Conservation (phyloP, 2,888 invertebrate genomes). For the Parasteatoda lunata region DNA sequence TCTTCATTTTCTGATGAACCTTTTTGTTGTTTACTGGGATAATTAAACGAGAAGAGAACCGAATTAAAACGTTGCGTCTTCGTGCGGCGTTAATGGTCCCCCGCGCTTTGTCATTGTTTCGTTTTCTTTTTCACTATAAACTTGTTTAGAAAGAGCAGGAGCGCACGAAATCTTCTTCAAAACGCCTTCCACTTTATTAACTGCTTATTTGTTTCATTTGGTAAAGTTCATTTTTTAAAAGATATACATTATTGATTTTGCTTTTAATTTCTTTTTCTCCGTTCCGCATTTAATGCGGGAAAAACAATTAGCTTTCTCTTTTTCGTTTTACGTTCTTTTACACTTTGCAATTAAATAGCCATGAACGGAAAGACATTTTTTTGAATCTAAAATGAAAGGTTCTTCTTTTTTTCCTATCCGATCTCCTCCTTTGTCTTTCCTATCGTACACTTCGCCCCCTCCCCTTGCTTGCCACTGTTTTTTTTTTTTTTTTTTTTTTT, state of each 20-base stretch:
- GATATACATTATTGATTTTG: conserved; percentile 66
- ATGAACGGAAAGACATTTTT: conserved; percentile 67
- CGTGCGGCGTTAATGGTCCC: conserved; percentile 35
- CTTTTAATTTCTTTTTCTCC: conserved; percentile 56
- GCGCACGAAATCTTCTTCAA: background rate
- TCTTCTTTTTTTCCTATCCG: conserved; percentile 18
- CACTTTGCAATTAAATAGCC: conserved; percentile 65
- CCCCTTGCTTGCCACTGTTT: background rate
- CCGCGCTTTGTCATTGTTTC: conserved; percentile 25
- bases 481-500: background rate
- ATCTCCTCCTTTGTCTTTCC: conserved; percentile 21
- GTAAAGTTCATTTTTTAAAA: conserved; percentile 45
- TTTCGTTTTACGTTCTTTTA: conserved; percentile 33
- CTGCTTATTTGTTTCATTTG: conserved; percentile 65
- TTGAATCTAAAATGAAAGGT: conserved; percentile 40
- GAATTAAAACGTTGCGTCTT: conserved; percentile 48
- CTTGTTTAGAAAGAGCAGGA: conserved; percentile 26
- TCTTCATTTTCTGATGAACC: too few species aligned
- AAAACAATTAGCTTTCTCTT: conserved; percentile 63
- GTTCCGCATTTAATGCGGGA: conserved; percentile 41
- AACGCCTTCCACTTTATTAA: conserved; percentile 47
- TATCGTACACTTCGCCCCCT: conserved; percentile 9
- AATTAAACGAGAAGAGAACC: conserved; percentile 5
- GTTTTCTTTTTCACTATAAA: conserved; percentile 34
- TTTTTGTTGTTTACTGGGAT: background rate